Percentiles rank a stretch among this genome's conserved stretches.
Evolutionary conservation across 2,113 vertebrate species (phyloP).

Genomic region (Chinchilla lanigera): DNA sequence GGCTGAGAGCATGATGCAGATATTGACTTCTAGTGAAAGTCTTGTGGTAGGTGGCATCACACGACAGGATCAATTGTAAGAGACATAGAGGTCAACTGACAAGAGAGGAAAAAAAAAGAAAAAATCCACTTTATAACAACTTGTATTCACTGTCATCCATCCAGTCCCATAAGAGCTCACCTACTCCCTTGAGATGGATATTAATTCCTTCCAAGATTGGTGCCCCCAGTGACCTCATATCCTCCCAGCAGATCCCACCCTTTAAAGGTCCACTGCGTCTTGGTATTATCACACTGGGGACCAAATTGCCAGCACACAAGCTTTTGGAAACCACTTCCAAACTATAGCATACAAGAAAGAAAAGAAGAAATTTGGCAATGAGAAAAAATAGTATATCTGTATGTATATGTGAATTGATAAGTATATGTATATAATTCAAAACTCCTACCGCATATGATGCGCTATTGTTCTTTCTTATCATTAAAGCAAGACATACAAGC

Average conservation of each 20-base stretch:
- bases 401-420: background rate
- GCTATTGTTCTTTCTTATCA: background rate
- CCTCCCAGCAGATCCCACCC: too few relatives aligned
- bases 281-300: too few relatives aligned
- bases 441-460: background rate
- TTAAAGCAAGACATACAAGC: background rate
- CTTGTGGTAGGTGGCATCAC: background rate
- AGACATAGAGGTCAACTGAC: background rate
- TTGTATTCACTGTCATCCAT: background rate
- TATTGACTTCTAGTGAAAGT: background rate
- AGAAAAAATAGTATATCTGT: background rate
- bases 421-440: background rate
- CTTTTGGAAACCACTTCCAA: too few relatives aligned
- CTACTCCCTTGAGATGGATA: background rate
- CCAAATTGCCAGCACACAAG: background rate
- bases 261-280: background rate
- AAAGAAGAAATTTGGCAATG: background rate
- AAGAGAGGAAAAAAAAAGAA: background rate
- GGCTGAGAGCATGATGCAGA: background rate
- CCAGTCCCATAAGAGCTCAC: background rate
- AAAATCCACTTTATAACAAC: background rate
- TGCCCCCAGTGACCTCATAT: background rate
- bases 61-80: background rate
- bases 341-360: background rate
- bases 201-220: background rate